phyloP scores from a whole-genome alignment of 2,797 vertebrate genomes.

The Sparidentex hasta region DNA sequence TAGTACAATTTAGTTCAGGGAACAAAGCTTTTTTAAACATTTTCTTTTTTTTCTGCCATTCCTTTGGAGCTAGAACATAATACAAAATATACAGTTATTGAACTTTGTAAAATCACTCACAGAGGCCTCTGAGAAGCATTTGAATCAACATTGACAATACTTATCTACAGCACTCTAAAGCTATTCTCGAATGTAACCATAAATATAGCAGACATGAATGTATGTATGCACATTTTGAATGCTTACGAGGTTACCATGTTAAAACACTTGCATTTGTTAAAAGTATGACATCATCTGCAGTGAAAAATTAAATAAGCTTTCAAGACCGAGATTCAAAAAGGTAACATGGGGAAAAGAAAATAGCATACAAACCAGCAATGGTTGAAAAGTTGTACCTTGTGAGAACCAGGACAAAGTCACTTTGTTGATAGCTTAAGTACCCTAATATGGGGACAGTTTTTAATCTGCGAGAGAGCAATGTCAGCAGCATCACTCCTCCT shows the following conservation, averaged over 20 bases:
- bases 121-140: conserved; percentile 89
- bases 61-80: conserved; percentile 92
- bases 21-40: conserved; percentile 88
- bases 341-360: conserved; percentile 51
- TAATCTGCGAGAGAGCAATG: conserved; percentile 54
- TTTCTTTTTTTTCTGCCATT: conserved; percentile 81
- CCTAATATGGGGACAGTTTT: conserved; percentile 66
- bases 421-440: conserved; percentile 70
- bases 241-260: conserved; percentile 83
- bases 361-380: conserved; percentile 76
- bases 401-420: conserved; percentile 76
- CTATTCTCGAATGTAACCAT: conserved; percentile 86
- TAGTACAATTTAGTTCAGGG: conserved; percentile 90
- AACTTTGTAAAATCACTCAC: conserved; percentile 90
- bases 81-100: conserved; percentile 94
- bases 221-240: conserved; percentile 81
- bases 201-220: conserved; percentile 86
- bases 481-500: conserved; percentile 66
- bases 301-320: conserved; percentile 84
- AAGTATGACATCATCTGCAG: conserved; percentile 85
- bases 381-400: conserved; percentile 75
- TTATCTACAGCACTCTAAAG: conserved; percentile 89
- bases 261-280: conserved; percentile 83
- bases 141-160: conserved; percentile 90
- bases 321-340: conserved; percentile 73